Base-by-base conservation (phyloP, 92 coral and sea anemone species). In the Porites divaricata region DNA sequence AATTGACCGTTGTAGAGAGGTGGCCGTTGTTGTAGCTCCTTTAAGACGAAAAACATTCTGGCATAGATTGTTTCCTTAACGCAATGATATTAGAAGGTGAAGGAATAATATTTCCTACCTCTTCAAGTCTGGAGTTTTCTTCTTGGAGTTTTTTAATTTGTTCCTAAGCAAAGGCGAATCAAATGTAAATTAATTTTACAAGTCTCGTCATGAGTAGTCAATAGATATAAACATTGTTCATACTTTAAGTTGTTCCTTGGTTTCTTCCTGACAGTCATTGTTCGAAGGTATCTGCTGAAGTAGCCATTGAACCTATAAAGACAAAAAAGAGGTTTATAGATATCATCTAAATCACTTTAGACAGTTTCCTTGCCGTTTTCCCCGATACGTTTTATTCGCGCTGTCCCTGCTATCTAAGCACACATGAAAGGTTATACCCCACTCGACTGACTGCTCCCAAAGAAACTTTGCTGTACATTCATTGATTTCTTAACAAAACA, bases 251-350 rank as follows among this genome's bases (percentile, higher is more conserved):
- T 61, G 63, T 45, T 82, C 63, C 17, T 22, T 51, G 22, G 67
- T 81, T 45, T 58, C 67, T 48, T 57, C 67, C 21, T 54, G 66
- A 17, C 70, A 41, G 50, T 58, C 66, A 14, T 82, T 72, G 6
- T 11, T 8, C 0, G 86, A 59, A 21, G 86, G 72, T 48, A 82
- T 82, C 51, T 82, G 86, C 26, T 72, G 78, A 25, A 82, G 86
- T 11, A 82, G 78, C 72, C 70, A 82, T 1, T 82, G 70, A 73
- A 82, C 86, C 85, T 80, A 45, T 48, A 25, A 54, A 80, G 19
- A 25, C 45, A 0, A 78, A 35, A 35, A 35, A 35, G 45, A 35
- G 45, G 6, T 35, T 35, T 35, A 4, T 35, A 4, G 45, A 35
- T 35, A 35, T 35, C 45, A 35, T 35, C 45, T 4, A 35, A 35